Conservation (phyloP, 2,888 invertebrate species). For the Idaea biselata region DNA sequence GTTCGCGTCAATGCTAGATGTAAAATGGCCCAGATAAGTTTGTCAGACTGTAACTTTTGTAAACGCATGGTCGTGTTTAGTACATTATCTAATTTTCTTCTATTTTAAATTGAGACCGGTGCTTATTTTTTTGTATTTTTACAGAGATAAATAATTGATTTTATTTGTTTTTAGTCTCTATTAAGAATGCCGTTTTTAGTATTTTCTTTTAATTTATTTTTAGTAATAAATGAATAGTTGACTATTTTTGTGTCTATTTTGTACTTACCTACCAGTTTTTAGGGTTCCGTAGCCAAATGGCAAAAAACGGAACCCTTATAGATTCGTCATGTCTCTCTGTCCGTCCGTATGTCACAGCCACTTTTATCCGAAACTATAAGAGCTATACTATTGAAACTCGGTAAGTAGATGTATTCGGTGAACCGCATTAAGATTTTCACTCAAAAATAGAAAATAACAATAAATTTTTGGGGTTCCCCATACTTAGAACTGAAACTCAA, state of each 20-base stretch:
- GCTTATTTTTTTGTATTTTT: neutral
- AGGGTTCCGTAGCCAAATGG: no score
- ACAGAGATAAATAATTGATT: neutral
- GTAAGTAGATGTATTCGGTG: no score
- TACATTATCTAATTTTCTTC: neutral
- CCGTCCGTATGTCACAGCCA: no score
- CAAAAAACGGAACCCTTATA: no score
- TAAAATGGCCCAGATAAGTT: neutral
- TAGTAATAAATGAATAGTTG: constrained; percentile 38
- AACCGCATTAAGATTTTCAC: no score
- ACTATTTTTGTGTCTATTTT: constrained; percentile 15
- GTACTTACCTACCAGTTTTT: neutral
- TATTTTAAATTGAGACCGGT: neutral
- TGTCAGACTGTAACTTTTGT: neutral
- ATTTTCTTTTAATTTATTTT: constrained; percentile 35
- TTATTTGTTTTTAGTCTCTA: constrained; percentile 13
- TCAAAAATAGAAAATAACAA: no score
- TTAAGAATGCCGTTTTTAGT: constrained; percentile 19
- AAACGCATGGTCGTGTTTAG: neutral
- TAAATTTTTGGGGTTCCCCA: no score
- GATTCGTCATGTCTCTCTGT: no score
- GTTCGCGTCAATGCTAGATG: neutral
- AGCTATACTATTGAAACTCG: no score
- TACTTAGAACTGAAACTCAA: no score
- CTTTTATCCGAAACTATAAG: no score